These are phyloP conservation scores for Clusia tigrina DNA, from an alignment of 2,888 invertebrate species.

Conservation along the genomic window DNA sequence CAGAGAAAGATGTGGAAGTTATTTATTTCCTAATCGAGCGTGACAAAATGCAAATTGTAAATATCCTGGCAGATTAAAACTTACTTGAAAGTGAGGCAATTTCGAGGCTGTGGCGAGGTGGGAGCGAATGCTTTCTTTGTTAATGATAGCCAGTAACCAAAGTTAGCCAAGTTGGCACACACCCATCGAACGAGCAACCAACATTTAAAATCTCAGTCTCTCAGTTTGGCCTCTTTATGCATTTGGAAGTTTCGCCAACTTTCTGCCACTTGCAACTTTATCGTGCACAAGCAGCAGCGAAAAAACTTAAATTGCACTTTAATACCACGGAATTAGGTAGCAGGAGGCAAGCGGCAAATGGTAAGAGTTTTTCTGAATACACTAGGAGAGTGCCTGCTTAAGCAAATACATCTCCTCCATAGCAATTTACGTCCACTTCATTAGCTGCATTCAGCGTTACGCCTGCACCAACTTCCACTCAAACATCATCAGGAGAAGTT, in stretches of 20 bases:
- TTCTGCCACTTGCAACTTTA: conserved; percentile 6
- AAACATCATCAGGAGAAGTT: too few relatives aligned
- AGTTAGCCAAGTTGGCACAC: too few relatives aligned
- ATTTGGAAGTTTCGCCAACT: not conserved
- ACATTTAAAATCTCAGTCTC: too few relatives aligned
- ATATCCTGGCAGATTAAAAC: too few relatives aligned
- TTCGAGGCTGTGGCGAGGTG: too few relatives aligned
- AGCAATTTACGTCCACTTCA: conserved; percentile 29
- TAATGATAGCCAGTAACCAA: too few relatives aligned
- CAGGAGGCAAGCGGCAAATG: not conserved
- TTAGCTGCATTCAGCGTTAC: conserved; percentile 17
- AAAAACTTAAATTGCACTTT: not conserved
- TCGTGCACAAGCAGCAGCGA: not conserved
- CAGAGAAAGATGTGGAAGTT: conserved; percentile 18
- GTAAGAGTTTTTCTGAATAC: conserved; percentile 3
- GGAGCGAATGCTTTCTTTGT: too few relatives aligned
- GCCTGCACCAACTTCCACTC: not conserved
- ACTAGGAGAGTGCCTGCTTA: not conserved
- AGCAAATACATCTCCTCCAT: conserved; percentile 1
- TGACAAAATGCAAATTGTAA: too few relatives aligned
- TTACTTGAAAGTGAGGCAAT: too few relatives aligned
- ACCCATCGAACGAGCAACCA: too few relatives aligned
- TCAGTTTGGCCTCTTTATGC: too few relatives aligned
- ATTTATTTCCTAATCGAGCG: conserved; percentile 29
- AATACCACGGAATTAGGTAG: not conserved